These are phyloP conservation scores for Nothobranchius furzeri DNA, from an alignment of 2,113 vertebrate species.

Conservation along the genomic window DNA sequence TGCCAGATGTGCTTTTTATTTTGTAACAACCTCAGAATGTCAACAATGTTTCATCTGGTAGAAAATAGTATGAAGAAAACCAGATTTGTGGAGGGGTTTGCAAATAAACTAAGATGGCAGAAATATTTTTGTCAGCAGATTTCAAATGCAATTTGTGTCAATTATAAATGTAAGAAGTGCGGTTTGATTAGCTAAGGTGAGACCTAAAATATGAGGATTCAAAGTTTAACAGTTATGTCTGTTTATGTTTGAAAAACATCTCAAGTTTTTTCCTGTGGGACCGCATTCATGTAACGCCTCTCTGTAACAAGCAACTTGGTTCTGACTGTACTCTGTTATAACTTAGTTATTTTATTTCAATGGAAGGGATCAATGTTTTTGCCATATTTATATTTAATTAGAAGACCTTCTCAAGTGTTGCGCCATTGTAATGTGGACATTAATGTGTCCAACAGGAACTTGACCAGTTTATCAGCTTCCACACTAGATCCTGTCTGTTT, in stretches of 20 bases:
- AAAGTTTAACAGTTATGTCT: background rate
- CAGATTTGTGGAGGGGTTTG: background rate
- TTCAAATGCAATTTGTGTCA: background rate
- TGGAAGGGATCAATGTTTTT: slow-evolving; percentile 71
- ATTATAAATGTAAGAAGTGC: slow-evolving; percentile 11
- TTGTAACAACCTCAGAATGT: slow-evolving; percentile 26
- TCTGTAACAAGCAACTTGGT: slow-evolving; percentile 43
- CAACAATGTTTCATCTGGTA: slow-evolving; percentile 7
- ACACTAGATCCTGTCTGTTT: background rate
- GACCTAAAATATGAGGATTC: background rate
- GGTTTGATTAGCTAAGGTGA: too few relatives aligned
- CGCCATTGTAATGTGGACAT: background rate
- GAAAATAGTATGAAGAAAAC: background rate
- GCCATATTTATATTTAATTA: slow-evolving; percentile 46
- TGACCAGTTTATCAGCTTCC: slow-evolving; percentile 2
- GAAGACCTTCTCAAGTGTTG: slow-evolving; percentile 50
- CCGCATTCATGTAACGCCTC: slow-evolving; percentile 36
- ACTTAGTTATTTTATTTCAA: slow-evolving; percentile 53
- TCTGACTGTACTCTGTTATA: slow-evolving; percentile 40
- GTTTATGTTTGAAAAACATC: slow-evolving; percentile 21
- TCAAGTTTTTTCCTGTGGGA: slow-evolving; percentile 34
- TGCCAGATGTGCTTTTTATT: slow-evolving; percentile 11
- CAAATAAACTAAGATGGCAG: background rate
- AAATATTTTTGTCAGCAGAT: background rate
- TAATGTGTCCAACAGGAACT: background rate